These are phyloP conservation scores for Ernsta delagoae DNA, from an alignment of 2,888 invertebrate species.

Conservation along the genomic window DNA sequence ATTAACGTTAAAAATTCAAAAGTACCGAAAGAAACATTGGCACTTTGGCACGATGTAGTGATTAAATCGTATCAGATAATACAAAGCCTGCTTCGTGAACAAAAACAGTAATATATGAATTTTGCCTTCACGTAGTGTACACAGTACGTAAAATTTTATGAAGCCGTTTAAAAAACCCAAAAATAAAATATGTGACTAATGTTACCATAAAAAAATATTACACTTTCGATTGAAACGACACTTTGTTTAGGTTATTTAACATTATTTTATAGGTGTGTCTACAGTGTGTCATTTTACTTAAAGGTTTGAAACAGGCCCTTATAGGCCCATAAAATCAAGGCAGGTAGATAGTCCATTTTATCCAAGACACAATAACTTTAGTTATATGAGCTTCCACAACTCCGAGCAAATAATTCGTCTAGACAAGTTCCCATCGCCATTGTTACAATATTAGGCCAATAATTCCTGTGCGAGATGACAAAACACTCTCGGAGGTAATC, in stretches of 20 bases:
- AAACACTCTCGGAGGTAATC: conserved; percentile 28
- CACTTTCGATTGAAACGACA: no score
- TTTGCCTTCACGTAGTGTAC: conserved; percentile 28
- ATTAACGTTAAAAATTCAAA: conserved; percentile 5
- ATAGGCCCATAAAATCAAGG: no score
- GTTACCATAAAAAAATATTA: no score
- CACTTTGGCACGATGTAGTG: conserved; percentile 16
- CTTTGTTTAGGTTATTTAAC: no score
- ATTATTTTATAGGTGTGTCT: no score
- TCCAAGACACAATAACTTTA: neutral
- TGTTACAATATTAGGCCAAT: conserved; percentile 25
- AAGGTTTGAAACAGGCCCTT: no score
- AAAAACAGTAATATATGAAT: conserved; percentile 19
- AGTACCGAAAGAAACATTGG: neutral
- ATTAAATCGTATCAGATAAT: conserved; percentile 20
- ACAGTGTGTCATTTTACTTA: no score
- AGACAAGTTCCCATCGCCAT: neutral
- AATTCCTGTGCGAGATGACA: conserved; percentile 24
- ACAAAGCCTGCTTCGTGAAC: conserved; percentile 6
- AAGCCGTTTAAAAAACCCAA: neutral
- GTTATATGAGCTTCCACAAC: conserved; percentile 2
- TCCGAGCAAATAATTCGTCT: conserved; percentile 5
- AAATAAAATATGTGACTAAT: no score
- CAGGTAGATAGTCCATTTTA: neutral
- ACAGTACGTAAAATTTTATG: conserved; percentile 23